Evolutionary conservation across 2,113 vertebrate species (phyloP), one percentile per base, ranked within the genome.

Genomic region (Gulo gulo): DNA sequence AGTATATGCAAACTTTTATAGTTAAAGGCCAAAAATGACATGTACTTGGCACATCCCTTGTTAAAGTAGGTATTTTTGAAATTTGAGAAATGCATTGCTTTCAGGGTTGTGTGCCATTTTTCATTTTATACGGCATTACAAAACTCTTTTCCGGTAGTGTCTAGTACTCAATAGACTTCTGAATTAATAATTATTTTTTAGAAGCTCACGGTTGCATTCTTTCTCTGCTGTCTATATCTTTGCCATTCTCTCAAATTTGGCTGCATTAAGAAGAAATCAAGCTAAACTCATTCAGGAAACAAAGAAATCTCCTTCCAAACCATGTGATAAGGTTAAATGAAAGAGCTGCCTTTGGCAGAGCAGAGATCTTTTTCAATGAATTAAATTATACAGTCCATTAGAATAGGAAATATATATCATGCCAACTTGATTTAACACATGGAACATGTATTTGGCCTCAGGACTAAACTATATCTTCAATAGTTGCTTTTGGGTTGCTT

Each of bases 381-480:
- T 97, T 97, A 96, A 95, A 96, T 98, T 97, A 95, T 84, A 47
- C 29, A 95, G 65, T 87, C 80, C 79, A 87, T 96, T 96, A 97
- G 36, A 83, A 94, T 90, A 92, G 57, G 16, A 97, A 97, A 96
- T 90, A 67, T 61, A 83, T 78, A 88, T 84, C 20, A 61, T 84
- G 91, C 71, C 90, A 97, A 94, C 34, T 96, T 90, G 74, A 95
- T 85, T 97, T 71, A 87, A 94, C 8, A 92, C 34, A 24, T 80
- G 50, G 83, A 83, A 73, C 59, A 76, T 52, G 24, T 83, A 69
- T 80, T 89, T 94, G 61, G 74, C 50, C 24, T 93, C 74, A 96
- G 16, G 61, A 55, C 14, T 96, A 59, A 94, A 89, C 87, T 89
- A 45, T 74, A 91, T 82, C 12, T 95, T 63, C 83, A 91, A 52